Evolutionary conservation across 2,113 vertebrate genomes (phyloP).

Genomic region (Nansenia antarctica): DNA sequence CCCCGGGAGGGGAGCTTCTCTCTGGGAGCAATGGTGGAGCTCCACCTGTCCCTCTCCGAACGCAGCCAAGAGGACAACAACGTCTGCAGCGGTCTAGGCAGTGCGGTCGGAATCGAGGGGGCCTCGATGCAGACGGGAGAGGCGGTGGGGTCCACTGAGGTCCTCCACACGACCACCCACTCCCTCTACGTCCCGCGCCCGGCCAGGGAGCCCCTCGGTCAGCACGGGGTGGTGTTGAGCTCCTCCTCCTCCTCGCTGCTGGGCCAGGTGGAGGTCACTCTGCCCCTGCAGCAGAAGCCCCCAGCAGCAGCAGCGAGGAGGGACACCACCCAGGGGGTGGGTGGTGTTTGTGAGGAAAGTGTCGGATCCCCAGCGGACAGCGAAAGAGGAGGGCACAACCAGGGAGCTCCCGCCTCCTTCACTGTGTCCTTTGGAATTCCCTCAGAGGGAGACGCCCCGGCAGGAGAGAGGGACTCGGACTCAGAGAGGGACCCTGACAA

Average conservation of each 20-base stretch:
- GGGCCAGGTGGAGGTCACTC: slow-evolving; percentile 80
- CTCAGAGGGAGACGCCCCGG: slow-evolving; percentile 70
- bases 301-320: slow-evolving; percentile 55
- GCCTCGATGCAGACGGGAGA: slow-evolving; percentile 32
- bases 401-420: slow-evolving; percentile 84
- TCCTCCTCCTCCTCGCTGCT: slow-evolving; percentile 49
- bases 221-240: slow-evolving; percentile 67
- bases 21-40: slow-evolving; percentile 78
- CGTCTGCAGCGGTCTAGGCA: slow-evolving; percentile 59
- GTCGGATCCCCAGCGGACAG: slow-evolving; percentile 66
- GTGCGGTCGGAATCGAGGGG: slow-evolving; percentile 71
- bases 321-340: slow-evolving; percentile 57
- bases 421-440: slow-evolving; percentile 85
- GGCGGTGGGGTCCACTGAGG: background rate
- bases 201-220: slow-evolving; percentile 67
- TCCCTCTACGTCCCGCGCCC: slow-evolving; percentile 67
- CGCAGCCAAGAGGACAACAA: slow-evolving; percentile 55
- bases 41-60: slow-evolving; percentile 84
- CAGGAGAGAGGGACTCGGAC: slow-evolving; percentile 77
- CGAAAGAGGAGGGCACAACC: slow-evolving; percentile 83
- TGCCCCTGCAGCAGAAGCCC: slow-evolving; percentile 80
- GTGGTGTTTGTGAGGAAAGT: slow-evolving; percentile 72
- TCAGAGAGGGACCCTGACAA: slow-evolving; percentile 80
- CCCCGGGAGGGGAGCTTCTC: slow-evolving; percentile 51
- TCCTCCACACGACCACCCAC: slow-evolving; percentile 12